Evolutionary conservation across 2,888 invertebrate species (phyloP).

Genomic region (Linyphia triangularis): DNA sequence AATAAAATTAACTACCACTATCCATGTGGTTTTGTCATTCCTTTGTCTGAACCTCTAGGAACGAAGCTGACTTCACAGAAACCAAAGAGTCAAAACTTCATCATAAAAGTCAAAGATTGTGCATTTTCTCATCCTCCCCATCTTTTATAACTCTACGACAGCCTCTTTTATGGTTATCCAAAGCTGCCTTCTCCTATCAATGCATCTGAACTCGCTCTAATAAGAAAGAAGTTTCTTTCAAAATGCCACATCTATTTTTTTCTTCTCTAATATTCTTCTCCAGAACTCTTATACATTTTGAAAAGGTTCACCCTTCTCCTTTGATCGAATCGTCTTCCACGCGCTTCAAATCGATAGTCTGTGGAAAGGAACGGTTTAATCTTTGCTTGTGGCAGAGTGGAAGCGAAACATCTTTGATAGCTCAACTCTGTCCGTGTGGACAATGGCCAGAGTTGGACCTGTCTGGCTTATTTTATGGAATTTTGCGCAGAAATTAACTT

Average conservation of each 20-base stretch:
- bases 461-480: neutral
- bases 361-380: conserved; percentile 41
- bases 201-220: conserved; percentile 22
- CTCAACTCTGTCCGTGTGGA: conserved; percentile 16
- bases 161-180: conserved; percentile 37
- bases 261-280: conserved; percentile 42
- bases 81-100: conserved; percentile 1
- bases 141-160: conserved; percentile 34
- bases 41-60: too few species aligned
- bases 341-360: conserved; percentile 46
- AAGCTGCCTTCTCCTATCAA: conserved; percentile 22
- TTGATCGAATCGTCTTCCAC: conserved; percentile 40
- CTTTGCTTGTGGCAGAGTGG: conserved; percentile 23
- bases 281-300: conserved; percentile 49
- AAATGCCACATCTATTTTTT: conserved; percentile 40
- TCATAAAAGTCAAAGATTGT: neutral
- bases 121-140: conserved; percentile 30
- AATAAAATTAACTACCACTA: too few species aligned
- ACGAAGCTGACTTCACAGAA: too few species aligned
- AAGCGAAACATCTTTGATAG: conserved; percentile 26
- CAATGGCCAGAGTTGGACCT: neutral
- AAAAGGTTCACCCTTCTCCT: conserved; percentile 23
- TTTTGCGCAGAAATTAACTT: neutral
- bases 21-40: too few species aligned
- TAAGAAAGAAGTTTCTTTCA: conserved; percentile 40